These are phyloP conservation scores for Rhinopomastus cyanomelas DNA, from an alignment of 2,113 vertebrate genomes.

Conservation along the genomic window DNA sequence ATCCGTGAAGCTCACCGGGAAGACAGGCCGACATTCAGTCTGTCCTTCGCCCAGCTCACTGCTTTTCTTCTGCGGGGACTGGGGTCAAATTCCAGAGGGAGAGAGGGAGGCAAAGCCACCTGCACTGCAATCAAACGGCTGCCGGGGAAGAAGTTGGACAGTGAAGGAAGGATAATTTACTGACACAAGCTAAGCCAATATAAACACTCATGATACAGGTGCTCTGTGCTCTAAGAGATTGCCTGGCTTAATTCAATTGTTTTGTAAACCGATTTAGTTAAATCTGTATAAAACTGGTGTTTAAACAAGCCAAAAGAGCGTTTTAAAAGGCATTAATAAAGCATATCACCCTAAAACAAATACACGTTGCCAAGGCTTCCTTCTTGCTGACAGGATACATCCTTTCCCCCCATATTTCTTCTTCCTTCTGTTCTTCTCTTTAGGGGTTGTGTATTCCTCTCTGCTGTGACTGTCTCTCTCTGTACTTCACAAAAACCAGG, in stretches of 20 bases:
- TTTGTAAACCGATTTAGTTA: conserved; percentile 46
- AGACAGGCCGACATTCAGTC: background rate
- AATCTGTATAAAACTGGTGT: conserved; percentile 38
- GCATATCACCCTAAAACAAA: conserved; percentile 16
- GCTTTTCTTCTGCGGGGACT: background rate
- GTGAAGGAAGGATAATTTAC: conserved; percentile 26
- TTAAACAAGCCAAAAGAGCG: conserved; percentile 21
- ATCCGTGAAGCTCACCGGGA: background rate
- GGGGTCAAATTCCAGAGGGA: background rate
- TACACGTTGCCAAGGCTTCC: background rate
- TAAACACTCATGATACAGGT: conserved; percentile 52
- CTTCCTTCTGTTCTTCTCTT: background rate
- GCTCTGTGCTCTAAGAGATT: conserved; percentile 23
- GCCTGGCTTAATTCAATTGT: conserved; percentile 48
- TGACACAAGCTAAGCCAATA: conserved; percentile 48
- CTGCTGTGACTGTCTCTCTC: background rate
- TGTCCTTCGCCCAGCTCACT: background rate
- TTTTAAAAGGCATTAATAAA: conserved; percentile 43
- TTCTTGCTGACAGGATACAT: background rate
- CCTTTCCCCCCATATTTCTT: too few species aligned
- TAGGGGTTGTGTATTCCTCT: background rate
- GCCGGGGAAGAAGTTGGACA: background rate
- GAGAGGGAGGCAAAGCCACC: background rate
- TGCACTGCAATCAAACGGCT: background rate
- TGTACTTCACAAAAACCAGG: background rate